phyloP scores from a whole-genome alignment of 2,797 vertebrate genomes.

The Gymnothorax reevesii region DNA sequence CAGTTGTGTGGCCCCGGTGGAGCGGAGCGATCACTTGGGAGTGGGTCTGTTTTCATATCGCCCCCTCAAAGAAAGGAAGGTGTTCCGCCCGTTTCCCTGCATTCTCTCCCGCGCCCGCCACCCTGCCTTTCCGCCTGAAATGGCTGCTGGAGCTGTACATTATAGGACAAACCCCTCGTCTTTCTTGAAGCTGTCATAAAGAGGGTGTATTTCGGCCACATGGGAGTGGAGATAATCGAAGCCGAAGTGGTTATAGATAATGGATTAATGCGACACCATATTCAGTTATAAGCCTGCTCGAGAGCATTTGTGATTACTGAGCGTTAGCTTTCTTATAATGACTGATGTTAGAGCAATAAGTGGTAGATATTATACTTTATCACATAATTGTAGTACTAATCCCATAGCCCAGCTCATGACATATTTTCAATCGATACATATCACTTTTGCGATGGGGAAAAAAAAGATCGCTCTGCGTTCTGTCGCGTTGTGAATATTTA shows the following conservation, averaged over 20 bases:
- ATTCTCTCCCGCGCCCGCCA: slow-evolving; percentile 59
- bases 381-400: too few species aligned
- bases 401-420: too few species aligned
- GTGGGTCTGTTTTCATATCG: slow-evolving; percentile 25
- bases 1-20: background rate
- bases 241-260: background rate
- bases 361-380: background rate
- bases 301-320: background rate
- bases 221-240: slow-evolving; percentile 5
- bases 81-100: slow-evolving; percentile 67
- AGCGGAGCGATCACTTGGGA: background rate
- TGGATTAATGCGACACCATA: background rate
- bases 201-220: background rate
- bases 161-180: background rate
- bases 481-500: too few species aligned
- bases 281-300: background rate
- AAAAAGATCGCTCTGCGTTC: too few species aligned
- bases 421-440: too few species aligned
- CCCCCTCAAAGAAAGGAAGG: slow-evolving; percentile 32
- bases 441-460: too few species aligned
- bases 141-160: slow-evolving; percentile 8
- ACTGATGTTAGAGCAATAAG: background rate
- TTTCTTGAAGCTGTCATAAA: background rate
- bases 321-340: background rate
- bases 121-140: slow-evolving; percentile 27